Evolutionary conservation across 1,140 invertebrate genomes (phyloP).

Genomic region (Stenopsyche tienmushanensis): DNA sequence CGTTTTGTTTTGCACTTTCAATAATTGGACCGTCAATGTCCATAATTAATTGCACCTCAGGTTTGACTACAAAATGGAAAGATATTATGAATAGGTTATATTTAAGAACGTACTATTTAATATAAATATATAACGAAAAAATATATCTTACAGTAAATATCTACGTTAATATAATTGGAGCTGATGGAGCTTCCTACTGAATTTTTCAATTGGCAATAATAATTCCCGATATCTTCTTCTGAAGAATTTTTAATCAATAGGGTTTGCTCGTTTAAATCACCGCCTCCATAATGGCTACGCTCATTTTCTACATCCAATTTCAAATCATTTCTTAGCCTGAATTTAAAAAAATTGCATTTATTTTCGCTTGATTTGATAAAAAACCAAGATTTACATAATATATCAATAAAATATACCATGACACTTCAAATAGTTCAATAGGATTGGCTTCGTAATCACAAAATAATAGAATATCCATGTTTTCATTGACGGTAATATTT

Average conservation of each 20-base stretch:
- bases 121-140: neutral
- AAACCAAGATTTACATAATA: no score
- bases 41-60: conserved; percentile 74
- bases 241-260: conserved; percentile 76
- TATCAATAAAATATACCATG: conserved; percentile 65
- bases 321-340: conserved; percentile 73
- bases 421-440: conserved; percentile 67
- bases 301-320: conserved; percentile 61
- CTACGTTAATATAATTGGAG: conserved; percentile 66
- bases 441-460: conserved; percentile 85
- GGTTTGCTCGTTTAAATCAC: conserved; percentile 65
- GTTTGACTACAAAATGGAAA: conserved; percentile 63
- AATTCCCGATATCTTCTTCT: conserved; percentile 76
- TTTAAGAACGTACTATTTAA: neutral
- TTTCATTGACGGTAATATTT: conserved; percentile 78
- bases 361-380: no score
- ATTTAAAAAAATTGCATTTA: no score
- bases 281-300: conserved; percentile 70
- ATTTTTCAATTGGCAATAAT: conserved; percentile 78
- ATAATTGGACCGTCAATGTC: conserved; percentile 71
- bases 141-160: conserved; percentile 72
- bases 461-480: conserved; percentile 68
- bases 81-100: neutral
- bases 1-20: conserved; percentile 76
- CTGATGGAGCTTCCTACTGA: conserved; percentile 69